Conservation (phyloP, 2,888 invertebrate species). For the Asteroscopus sphinx region DNA sequence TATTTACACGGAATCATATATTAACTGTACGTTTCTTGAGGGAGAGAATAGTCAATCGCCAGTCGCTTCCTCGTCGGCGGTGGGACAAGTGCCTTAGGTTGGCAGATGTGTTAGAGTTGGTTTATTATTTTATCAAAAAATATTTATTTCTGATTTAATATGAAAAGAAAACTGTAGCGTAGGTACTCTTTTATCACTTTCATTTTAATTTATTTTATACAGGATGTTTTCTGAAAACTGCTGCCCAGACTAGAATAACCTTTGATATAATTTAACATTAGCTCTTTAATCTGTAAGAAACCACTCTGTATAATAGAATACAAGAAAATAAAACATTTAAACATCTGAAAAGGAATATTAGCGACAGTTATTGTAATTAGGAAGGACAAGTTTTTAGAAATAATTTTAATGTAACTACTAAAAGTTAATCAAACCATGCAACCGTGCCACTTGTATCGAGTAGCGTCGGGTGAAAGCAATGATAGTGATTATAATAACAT, state of each 20-base stretch:
- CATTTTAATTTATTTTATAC: neutral
- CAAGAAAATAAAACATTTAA: neutral
- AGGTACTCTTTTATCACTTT: neutral
- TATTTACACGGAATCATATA: no score
- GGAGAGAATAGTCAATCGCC: no score
- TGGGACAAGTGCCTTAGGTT: no score
- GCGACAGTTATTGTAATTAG: conserved; percentile 8
- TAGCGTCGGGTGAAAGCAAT: conserved; percentile 49
- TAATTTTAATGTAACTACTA: conserved; percentile 15
- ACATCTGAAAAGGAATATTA: conserved; percentile 29
- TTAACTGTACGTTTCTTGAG: no score
- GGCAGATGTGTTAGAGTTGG: no score
- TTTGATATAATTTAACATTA: no score
- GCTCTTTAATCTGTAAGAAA: no score
- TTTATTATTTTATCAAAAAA: no score
- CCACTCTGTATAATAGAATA: neutral
- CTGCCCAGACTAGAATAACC: no score
- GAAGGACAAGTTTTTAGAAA: conserved; percentile 13
- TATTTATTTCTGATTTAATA: neutral
- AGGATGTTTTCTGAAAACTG: no score
- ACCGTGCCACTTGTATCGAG: conserved; percentile 51
- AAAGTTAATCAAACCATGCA: conserved; percentile 58
- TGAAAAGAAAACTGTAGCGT: neutral
- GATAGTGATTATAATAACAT: conserved; percentile 55
- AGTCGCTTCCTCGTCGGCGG: no score